Evolutionary conservation across 2,113 vertebrate genomes (phyloP).

Genomic region (Porphyrio hochstetteri): DNA sequence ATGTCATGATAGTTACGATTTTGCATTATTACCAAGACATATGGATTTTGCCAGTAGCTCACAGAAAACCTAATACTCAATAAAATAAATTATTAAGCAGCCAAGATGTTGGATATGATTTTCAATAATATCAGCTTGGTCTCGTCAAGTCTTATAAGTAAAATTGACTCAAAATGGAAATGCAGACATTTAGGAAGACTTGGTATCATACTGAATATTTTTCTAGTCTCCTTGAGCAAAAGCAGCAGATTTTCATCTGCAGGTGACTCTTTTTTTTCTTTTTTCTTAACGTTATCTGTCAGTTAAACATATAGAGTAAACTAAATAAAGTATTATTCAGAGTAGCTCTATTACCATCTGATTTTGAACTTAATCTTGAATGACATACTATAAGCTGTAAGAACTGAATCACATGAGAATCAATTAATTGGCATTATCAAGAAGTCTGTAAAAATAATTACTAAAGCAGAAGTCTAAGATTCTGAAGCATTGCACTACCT

Average conservation of each 20-base stretch:
- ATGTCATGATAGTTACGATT: neutral
- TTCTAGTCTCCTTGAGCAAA: slow-evolving; percentile 3
- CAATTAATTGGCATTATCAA: slow-evolving; percentile 42
- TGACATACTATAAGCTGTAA: neutral
- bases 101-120: neutral
- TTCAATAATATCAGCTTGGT: neutral
- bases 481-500: slow-evolving; percentile 1
- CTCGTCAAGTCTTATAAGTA: neutral
- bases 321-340: neutral
- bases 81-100: neutral
- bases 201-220: neutral
- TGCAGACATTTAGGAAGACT: neutral
- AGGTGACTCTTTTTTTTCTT: neutral
- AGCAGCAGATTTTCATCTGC: neutral
- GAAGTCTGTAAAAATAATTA: slow-evolving; percentile 45
- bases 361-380: slow-evolving; percentile 37
- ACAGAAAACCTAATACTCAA: neutral
- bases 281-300: neutral
- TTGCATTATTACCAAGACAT: neutral
- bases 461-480: neutral
- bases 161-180: neutral
- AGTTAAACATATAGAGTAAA: neutral
- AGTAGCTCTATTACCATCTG: neutral
- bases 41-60: neutral
- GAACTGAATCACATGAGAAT: neutral